Conservation (phyloP, 2,113 vertebrate species). For the Rhadina sibilatrix region DNA sequence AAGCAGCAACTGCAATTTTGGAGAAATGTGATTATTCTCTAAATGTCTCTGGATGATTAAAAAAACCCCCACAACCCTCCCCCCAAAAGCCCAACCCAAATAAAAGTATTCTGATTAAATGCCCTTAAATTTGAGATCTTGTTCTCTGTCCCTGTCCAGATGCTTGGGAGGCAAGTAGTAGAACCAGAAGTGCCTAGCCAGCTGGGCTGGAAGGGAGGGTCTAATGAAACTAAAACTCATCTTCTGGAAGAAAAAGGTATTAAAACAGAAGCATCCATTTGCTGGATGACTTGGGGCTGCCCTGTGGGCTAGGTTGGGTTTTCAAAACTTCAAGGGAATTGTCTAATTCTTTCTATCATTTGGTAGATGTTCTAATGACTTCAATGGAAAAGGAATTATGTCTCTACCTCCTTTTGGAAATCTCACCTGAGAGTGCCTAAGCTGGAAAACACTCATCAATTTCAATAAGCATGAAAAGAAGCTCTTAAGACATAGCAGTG, state of each 20-base stretch:
- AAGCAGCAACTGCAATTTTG: not conserved
- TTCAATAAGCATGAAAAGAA: not conserved
- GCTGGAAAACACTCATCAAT: not conserved
- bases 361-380: not conserved
- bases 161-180: accelerated
- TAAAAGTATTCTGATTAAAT: not conserved
- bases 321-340: not conserved
- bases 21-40: not conserved
- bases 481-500: not conserved
- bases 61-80: not conserved
- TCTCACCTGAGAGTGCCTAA: not conserved
- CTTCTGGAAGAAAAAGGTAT: not conserved
- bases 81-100: not conserved
- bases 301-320: not conserved
- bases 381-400: not conserved
- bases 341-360: not conserved
- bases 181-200: not conserved
- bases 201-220: not conserved
- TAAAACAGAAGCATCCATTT: not conserved
- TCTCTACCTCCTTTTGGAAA: not conserved
- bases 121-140: not conserved
- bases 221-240: not conserved
- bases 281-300: not conserved
- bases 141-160: not conserved
- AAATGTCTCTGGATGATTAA: not conserved